Conservation (phyloP, 2,797 vertebrate species). For the Nannoperca obscura region DNA sequence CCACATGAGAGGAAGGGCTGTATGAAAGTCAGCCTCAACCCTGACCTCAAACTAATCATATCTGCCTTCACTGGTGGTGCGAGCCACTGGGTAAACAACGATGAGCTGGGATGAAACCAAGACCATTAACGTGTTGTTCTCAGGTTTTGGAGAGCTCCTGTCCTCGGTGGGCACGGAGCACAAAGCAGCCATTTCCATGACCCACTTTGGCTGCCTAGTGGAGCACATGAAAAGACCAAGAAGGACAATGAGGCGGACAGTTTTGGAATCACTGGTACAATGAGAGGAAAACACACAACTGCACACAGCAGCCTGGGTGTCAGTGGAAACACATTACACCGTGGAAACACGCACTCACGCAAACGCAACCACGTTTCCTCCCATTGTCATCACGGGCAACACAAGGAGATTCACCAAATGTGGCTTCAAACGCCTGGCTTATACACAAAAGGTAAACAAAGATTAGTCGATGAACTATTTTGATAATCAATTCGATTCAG, state of each 20-base stretch:
- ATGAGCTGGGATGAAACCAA: conserved; percentile 42
- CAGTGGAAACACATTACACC: conserved; percentile 72
- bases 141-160: conserved; percentile 40
- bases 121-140: conserved; percentile 42
- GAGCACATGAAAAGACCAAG: conserved; percentile 80
- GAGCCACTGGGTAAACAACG: conserved; percentile 52
- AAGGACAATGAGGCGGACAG: conserved; percentile 80
- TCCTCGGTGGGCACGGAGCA: conserved; percentile 58
- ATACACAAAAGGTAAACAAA: background rate
- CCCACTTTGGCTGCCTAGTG: conserved; percentile 77
- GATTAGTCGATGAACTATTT: too few species aligned
- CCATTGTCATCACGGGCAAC: conserved; percentile 68
- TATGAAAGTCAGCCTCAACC: conserved; percentile 16
- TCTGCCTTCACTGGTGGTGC: conserved; percentile 24
- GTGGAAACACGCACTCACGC: conserved; percentile 63
- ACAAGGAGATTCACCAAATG: conserved; percentile 55
- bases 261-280: conserved; percentile 81
- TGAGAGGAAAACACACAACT: conserved; percentile 83
- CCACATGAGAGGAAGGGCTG: conserved; percentile 30
- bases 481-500: too few species aligned
- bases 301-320: conserved; percentile 75
- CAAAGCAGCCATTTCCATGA: conserved; percentile 79
- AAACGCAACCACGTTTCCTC: conserved; percentile 64
- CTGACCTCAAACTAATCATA: conserved; percentile 44
- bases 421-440: conserved; percentile 44